Conservation (phyloP, 2,797 vertebrate genomes). For the Squalus acanthias region DNA sequence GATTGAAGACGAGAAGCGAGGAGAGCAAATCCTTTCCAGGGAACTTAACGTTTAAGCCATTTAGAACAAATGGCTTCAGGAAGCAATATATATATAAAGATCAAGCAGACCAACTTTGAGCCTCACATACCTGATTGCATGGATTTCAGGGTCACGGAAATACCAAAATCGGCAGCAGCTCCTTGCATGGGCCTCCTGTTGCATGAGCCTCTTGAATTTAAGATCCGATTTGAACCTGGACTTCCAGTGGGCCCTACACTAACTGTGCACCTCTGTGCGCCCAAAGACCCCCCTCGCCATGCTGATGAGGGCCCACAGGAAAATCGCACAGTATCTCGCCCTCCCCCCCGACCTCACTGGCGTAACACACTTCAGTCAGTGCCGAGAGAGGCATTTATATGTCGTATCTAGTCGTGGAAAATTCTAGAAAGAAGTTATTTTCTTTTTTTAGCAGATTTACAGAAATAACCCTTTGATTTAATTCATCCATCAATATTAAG, state of each 20-base stretch:
- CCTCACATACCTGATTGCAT: too few species aligned
- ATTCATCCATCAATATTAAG: neutral
- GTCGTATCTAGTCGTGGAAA: too few species aligned
- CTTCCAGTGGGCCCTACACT: neutral
- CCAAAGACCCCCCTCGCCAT: neutral
- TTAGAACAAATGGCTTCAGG: neutral
- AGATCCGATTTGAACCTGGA: neutral
- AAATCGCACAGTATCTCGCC: neutral
- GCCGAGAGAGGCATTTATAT: neutral
- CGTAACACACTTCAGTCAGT: neutral
- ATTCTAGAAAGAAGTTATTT: too few species aligned
- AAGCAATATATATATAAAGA: neutral
- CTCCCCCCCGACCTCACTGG: neutral
- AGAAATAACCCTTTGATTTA: neutral
- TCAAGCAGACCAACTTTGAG: neutral
- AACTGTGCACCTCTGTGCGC: neutral
- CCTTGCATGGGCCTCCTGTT: neutral
- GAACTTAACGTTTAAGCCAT: neutral
- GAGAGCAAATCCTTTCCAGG: too few species aligned
- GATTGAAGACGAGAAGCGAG: too few species aligned
- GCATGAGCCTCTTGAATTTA: neutral
- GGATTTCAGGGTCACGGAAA: too few species aligned
- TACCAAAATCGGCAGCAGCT: neutral
- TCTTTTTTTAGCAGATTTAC: too few species aligned
- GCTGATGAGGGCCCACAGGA: neutral